These are phyloP conservation scores for Tupaia tana DNA, from an alignment of 2,113 vertebrate species.

Conservation along the genomic window DNA sequence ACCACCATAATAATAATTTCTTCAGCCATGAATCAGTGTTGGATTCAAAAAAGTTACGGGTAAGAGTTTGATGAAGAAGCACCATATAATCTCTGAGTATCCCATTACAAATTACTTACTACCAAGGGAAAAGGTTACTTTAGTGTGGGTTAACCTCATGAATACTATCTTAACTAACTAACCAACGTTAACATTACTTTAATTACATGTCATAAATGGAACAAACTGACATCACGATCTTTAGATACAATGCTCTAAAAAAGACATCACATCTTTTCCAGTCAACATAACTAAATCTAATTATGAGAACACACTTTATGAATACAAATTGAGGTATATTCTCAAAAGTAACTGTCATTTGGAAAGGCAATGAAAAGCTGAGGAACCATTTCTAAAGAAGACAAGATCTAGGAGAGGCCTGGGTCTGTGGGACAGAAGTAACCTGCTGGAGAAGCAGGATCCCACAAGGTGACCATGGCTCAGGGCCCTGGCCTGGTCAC, in stretches of 20 bases:
- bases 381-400: not conserved
- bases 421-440: too few species aligned
- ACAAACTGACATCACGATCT: not conserved
- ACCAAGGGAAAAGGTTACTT: not conserved
- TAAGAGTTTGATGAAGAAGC: not conserved
- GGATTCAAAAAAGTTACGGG: not conserved
- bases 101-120: not conserved
- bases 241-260: not conserved
- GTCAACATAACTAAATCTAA: slow-evolving; percentile 21
- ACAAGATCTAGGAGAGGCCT: not conserved
- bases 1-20: not conserved
- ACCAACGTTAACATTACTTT: not conserved
- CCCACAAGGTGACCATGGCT: too few species aligned
- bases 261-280: not conserved
- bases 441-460: too few species aligned
- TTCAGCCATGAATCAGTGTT: not conserved
- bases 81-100: not conserved
- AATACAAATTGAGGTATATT: not conserved
- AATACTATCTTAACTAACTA: not conserved
- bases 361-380: slow-evolving; percentile 26
- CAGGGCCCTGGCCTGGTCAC: too few species aligned
- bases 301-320: not conserved
- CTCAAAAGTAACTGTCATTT: slow-evolving; percentile 23
- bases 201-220: not conserved
- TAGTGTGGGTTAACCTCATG: not conserved